Conservation (phyloP, 2,113 vertebrate species). For the Daubentonia madagascariensis region DNA sequence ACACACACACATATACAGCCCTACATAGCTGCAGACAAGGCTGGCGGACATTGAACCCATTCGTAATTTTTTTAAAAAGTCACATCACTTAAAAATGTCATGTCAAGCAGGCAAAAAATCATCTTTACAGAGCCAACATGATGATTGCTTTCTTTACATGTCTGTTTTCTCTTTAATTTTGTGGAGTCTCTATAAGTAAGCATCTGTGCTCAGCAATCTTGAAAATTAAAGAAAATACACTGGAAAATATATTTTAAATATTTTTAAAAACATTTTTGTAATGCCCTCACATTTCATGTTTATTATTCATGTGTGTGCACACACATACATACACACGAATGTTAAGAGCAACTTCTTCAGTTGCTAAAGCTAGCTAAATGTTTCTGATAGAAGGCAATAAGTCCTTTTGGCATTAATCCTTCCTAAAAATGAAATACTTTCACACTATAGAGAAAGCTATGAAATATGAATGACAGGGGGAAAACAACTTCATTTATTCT, state of each 20-base stretch:
- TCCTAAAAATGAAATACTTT: conserved; percentile 63
- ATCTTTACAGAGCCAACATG: background rate
- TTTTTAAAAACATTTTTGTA: background rate
- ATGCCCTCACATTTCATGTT: background rate
- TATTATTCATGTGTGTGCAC: background rate
- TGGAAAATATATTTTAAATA: background rate
- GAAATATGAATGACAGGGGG: conserved; percentile 59
- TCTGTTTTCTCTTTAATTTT: background rate
- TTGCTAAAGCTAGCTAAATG: conserved; percentile 54
- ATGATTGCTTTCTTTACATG: conserved; percentile 29
- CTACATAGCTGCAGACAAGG: background rate
- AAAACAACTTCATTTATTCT: conserved; percentile 67
- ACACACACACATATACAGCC: fast-evolving
- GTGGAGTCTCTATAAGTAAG: background rate
- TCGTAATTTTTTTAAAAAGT: background rate
- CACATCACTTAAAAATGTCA: background rate
- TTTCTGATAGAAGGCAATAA: conserved; percentile 63
- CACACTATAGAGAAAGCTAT: conserved; percentile 47
- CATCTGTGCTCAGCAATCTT: background rate
- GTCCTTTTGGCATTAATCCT: conserved; percentile 46
- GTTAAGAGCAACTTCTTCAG: background rate
- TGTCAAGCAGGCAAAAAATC: background rate
- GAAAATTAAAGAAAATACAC: background rate
- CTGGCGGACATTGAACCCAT: background rate
- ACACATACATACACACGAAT: background rate